Base-by-base conservation (phyloP, 2,797 vertebrate genomes). In the Brotula barbata region DNA sequence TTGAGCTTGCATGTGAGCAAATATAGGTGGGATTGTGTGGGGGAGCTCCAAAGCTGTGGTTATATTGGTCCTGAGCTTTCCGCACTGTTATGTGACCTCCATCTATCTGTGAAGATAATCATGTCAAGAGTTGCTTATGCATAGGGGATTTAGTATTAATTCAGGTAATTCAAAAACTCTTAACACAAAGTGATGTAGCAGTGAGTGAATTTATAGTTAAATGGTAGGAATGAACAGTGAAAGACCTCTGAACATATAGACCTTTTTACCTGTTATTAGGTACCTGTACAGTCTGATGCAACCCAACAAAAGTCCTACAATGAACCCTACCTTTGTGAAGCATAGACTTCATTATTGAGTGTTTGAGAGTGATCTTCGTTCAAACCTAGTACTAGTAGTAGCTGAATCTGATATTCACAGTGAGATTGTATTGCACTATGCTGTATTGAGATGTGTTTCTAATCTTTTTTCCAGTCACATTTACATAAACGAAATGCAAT, bases 1-100 rank as follows among this genome's bases (percentile, higher is more conserved):
- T 84, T 83, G 59, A 71, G 62, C 42, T 80, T 72, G 84, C 81
- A 83, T 85, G 81, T 48, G 19, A 84, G 58, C 59, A 73, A 55
- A 77, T 73, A 76, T 74, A 39, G 58, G 69, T 78, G 69, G 71
- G 71, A 75, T 71, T 83, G 63, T 49, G 53, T 15, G 8, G 15
- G 40, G 61, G 48, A 65, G 53, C 64, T 77, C 53, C 64, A 58
- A 77, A 64, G 71, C 69, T 70, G 43, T 71, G 57, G 75, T 81
- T 72, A 84, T 80, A 80, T 80, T 3, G 14, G 77, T 86, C 71
- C 11, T 20, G 12, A 58, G 71, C 65, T 84, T 84, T 79, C 58
- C 67, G 56, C 63, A 50, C 47, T 21, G 28, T 77, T 80, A 78
- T 82, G 68, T 60, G 64, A 78, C 68, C 56, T 43, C 39, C 13